Evolutionary conservation across 2,888 invertebrate species (phyloP).

Genomic region (Diabrotica balteata): DNA sequence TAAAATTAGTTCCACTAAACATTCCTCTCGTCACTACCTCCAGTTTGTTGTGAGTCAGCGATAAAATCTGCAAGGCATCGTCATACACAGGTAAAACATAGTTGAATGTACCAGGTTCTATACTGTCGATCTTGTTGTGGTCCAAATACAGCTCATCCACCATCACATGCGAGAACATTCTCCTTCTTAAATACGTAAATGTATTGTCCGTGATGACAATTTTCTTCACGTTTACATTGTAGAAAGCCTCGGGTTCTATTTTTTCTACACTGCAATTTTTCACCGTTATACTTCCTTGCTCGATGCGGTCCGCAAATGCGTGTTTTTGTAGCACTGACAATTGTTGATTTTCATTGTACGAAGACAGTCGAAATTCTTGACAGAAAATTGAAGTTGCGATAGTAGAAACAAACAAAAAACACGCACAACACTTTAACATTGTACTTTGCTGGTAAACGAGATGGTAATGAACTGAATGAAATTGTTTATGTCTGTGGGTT

Average conservation of each 20-base stretch:
- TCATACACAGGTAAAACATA: conserved; percentile 14
- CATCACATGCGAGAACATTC: conserved; percentile 13
- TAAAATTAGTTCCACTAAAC: conserved; percentile 21
- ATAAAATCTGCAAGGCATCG: conserved; percentile 15
- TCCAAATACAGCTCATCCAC: conserved; percentile 19
- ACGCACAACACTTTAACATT: not conserved
- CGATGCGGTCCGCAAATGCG: conserved; percentile 4
- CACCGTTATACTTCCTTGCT: conserved; percentile 2
- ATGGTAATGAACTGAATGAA: conserved; percentile 3
- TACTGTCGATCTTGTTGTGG: conserved; percentile 10
- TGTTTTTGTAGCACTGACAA: conserved; percentile 1
- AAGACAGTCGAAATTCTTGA: conserved; percentile 9
- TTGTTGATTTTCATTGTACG: not conserved
- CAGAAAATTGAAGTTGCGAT: not conserved
- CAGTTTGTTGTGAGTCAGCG: conserved; percentile 14
- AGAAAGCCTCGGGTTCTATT: conserved; percentile 15
- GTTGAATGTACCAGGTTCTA: conserved; percentile 22
- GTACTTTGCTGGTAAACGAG: conserved; percentile 1
- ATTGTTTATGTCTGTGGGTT: conserved; percentile 4
- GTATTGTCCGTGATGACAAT: conserved; percentile 10
- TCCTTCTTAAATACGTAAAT: conserved; percentile 6
- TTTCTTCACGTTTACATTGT: conserved; percentile 14
- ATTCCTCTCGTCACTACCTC: conserved; percentile 11
- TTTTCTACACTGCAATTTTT: conserved; percentile 14
- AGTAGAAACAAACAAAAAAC: not conserved